Evolutionary conservation across 2,888 invertebrate species (phyloP), one percentile per base, ranked within the genome.

Genomic region (Drosophila suboccidentalis): DNA sequence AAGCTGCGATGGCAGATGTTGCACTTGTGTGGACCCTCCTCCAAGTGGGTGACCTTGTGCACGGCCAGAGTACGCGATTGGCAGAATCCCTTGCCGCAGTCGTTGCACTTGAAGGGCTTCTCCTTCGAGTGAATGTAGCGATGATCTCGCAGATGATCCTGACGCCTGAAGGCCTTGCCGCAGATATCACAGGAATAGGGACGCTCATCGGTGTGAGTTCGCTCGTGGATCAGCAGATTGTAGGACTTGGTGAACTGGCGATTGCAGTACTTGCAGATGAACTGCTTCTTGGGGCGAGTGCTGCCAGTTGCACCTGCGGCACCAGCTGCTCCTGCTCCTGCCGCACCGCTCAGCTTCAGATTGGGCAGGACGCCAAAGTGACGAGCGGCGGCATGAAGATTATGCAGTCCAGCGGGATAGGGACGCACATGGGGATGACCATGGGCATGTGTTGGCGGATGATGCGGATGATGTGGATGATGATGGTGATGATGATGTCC

Each of bases 31-130:
- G 98, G 97, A 5, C 97, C 97, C 92, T 98, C 97, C 93, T 98
- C 97, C 95, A 97, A 95, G 92, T 98, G 98, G 34, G 98, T 95
- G 77, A 98, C 97, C 93, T 97, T 97, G 94, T 99, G 99, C 1
- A 98, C 98, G 1, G 98, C 98, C 80, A 99, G 94, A 0, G 99
- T 99, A 55, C 99, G 94, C 22, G 98, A 97, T 92, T 99, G 99
- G 92, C 99, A 99, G 93, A 99, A 99, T 5, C 99, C 99, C 93
- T 99, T 99, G 47, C 98, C 98, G 92, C 99, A 99, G 87, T 98
- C 97, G 4, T 95, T 95, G 93, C 99, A 99, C 91, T 98, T 99
- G 94, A 99, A 99, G 0, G 99, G 99, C 92, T 99, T 99, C 93
- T 99, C 98, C 92, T 99, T 99, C 79, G 98, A 98, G 93, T 99